phyloP scores from a whole-genome alignment of 2,113 vertebrate species.

The Alexandromys fortis region DNA sequence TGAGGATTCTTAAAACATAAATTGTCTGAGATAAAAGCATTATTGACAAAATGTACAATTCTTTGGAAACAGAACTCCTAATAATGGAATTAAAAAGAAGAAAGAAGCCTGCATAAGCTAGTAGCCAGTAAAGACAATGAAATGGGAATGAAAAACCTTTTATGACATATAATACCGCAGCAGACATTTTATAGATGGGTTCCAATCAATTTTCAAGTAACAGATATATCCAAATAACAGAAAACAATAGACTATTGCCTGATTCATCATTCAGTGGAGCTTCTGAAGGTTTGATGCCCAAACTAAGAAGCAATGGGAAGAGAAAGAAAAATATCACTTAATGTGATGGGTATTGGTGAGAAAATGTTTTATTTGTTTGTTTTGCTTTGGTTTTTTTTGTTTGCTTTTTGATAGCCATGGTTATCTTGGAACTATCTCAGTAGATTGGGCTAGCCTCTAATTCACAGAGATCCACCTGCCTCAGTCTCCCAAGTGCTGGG shows the following conservation, averaged over 20 bases:
- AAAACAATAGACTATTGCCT: not conserved
- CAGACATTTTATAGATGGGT: not conserved
- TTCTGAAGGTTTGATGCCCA: not conserved
- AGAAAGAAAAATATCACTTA: not conserved
- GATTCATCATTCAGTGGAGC: not conserved
- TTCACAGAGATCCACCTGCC: not conserved
- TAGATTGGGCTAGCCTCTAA: not conserved
- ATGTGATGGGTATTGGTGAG: not conserved
- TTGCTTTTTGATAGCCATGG: not conserved
- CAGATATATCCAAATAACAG: not conserved
- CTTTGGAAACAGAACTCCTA: not conserved
- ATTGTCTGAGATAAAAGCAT: not conserved
- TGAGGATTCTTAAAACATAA: not conserved
- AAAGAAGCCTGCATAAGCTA: not conserved
- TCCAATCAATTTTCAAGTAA: not conserved
- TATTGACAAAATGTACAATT: not conserved
- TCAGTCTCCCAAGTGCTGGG: not conserved
- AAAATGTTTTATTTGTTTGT: not conserved
- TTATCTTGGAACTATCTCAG: not conserved
- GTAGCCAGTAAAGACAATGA: not conserved
- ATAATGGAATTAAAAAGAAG: not conserved
- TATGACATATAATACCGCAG: not conserved
- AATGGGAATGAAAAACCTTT: not conserved
- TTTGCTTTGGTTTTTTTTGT: too few species aligned
- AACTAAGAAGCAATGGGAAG: not conserved